Percentiles rank a stretch among this genome's conserved stretches.
Conservation (phyloP, 1,140 invertebrate species). For the Homarus americanus region DNA sequence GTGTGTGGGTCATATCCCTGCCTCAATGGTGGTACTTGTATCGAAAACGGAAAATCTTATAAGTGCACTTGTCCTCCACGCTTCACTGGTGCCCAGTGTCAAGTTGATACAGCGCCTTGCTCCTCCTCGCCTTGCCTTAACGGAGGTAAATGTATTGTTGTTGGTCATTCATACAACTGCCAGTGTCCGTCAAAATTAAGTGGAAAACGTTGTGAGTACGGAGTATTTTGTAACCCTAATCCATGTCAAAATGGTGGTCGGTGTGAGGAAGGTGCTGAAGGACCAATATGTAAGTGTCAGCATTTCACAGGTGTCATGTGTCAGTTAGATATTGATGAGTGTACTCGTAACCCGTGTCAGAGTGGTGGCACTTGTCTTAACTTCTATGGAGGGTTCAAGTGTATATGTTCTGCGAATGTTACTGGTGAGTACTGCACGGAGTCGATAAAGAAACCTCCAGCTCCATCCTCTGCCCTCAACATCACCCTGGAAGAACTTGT, state of each 20-base stretch:
- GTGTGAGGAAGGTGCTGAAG: conserved; percentile 79
- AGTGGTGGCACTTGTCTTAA: conserved; percentile 91
- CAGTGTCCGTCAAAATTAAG: conserved; percentile 78
- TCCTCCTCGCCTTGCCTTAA: conserved; percentile 92
- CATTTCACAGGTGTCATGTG: conserved; percentile 77
- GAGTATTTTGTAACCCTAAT: conserved; percentile 79
- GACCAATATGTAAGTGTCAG: conserved; percentile 78
- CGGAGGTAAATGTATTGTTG: conserved; percentile 79
- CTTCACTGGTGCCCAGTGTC: conserved; percentile 89
- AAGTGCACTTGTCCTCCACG: conserved; percentile 89
- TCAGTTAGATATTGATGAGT: conserved; percentile 78
- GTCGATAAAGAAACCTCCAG: conserved; percentile 14
- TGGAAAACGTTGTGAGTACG: conserved; percentile 80
- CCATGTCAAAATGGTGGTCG: conserved; percentile 80
- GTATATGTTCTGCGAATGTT: conserved; percentile 85
- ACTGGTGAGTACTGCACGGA: conserved; percentile 87
- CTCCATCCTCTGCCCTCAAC: conserved; percentile 39
- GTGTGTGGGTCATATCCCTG: conserved; percentile 93
- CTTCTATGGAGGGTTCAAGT: conserved; percentile 87
- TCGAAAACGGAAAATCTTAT: conserved; percentile 81
- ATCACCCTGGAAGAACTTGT: conserved; percentile 70
- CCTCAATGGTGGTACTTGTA: conserved; percentile 91
- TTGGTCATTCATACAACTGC: conserved; percentile 77
- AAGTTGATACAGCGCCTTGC: conserved; percentile 93
- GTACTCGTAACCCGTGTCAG: conserved; percentile 75